phyloP scores from a whole-genome alignment of 2,888 invertebrate genomes.

The Drosophila pullipes region DNA sequence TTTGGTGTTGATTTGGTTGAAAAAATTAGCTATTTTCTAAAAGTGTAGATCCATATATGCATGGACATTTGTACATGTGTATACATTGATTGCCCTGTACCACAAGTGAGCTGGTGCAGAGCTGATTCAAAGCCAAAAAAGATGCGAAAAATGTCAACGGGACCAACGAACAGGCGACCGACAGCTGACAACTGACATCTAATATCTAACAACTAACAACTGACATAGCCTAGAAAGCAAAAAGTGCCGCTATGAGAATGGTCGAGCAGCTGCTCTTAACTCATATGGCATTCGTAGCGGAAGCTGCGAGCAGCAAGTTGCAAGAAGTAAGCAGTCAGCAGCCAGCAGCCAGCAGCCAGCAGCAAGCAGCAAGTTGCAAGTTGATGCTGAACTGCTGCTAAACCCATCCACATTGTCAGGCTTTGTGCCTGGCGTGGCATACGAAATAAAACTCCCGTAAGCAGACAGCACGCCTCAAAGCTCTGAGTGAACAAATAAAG shows the following conservation, averaged over 20 bases:
- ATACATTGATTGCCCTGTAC: constrained; percentile 59
- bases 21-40: not conserved
- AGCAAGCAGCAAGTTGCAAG: constrained; percentile 6
- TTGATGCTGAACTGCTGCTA: constrained; percentile 19
- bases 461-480: constrained; percentile 71
- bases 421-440: constrained; percentile 74
- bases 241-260: constrained; percentile 72
- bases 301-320: constrained; percentile 2
- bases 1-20: not conserved
- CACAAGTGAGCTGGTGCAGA: constrained; percentile 34
- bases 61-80: constrained; percentile 7
- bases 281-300: constrained; percentile 61
- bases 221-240: constrained; percentile 63
- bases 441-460: constrained; percentile 78
- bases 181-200: constrained; percentile 34
- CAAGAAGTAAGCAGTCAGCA: constrained; percentile 7
- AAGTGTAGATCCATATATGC: not conserved
- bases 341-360: not conserved
- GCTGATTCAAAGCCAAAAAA: constrained; percentile 40
- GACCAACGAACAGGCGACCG: constrained; percentile 42
- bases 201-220: constrained; percentile 27
- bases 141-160: constrained; percentile 74
- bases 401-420: constrained; percentile 64
- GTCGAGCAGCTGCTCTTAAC: constrained; percentile 53
- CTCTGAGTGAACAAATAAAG: constrained; percentile 48